Base-by-base conservation (phyloP, 2,797 vertebrate genomes). In the Rhinoraja longicauda region DNA sequence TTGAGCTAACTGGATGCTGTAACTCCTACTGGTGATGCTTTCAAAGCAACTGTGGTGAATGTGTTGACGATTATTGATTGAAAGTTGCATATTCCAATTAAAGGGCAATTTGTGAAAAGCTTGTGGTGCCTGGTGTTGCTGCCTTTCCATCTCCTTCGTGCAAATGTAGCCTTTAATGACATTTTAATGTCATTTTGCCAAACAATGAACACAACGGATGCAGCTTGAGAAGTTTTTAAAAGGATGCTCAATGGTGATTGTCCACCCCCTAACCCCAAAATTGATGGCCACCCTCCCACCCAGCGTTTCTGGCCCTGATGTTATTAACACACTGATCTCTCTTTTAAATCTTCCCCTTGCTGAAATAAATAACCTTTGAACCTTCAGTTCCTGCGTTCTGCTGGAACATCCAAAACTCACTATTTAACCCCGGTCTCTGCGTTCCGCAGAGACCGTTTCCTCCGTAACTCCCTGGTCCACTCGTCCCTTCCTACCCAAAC, bases 131-230 rank as follows among this genome's bases (percentile, higher is more conserved):
- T 29, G 13, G 15, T 88, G 2, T n/a, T 17, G 7, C 88, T 88
- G 59, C 45, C 15, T 88, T 36, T 67, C 17, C 17, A 62, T 88
- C 84, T 88, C 29, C 2, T 86, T 64, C 59, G 15, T 36, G 59
- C 59, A 67, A 88, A 88, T 67, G 59, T 7, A 67, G 67, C n/a
- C 6, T 67, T 67, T 67, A 88, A 67, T 88, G 84, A 62, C 32
- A 88, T 67, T 88, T 67, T 67, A 88, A 88, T 88, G 84, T 36
- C 36, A 88, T 62, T 88, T 67, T 21, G 84, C 15, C 70, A 1
- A 67, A 36, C 84, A 67, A 88, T 88, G 88, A 88, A 64, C 59
- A 88, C n/a, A 88, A 67, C 36, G 32, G 84, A n/a, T 62, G 17
- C 59, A 64, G n/a, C 15, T 86, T 4, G 12, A 5, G 59, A 4